Evolutionary conservation across 64 coral and sea anemone species (phyloP).

Genomic region (Hydrozoanthus tunicans): DNA sequence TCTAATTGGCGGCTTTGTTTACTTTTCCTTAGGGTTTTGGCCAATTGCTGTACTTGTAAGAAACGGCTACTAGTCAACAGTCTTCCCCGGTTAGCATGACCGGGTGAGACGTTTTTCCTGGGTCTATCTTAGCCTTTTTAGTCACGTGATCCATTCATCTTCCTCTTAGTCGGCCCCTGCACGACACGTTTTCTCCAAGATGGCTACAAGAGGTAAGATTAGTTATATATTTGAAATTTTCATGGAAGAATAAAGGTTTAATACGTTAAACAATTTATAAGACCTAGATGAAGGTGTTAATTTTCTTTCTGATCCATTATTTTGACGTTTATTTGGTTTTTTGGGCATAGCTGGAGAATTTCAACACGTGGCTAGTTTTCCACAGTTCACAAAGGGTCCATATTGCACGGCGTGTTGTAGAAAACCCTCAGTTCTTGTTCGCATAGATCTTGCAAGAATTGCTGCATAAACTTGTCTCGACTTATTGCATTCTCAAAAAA

Average conservation of each 20-base stretch:
- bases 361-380: slow-evolving; percentile 31
- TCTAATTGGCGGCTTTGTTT: slow-evolving; percentile 45
- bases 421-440: not conserved
- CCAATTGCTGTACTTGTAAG: slow-evolving; percentile 42
- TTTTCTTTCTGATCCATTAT: not conserved
- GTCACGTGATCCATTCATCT: slow-evolving; percentile 46
- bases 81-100: not conserved
- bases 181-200: slow-evolving; percentile 49
- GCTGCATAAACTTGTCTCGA: not conserved
- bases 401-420: not conserved
- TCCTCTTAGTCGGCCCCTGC: slow-evolving; percentile 36
- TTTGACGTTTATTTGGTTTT: not conserved
- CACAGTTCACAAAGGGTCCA: not conserved
- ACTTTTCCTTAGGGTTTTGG: not conserved
- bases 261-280: not conserved
- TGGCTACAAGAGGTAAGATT: slow-evolving; percentile 48
- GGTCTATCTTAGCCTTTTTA: no score
- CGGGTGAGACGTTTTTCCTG: no score
- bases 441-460: not conserved
- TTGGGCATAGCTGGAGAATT: slow-evolving; percentile 2
- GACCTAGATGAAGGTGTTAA: not conserved
- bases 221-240: slow-evolving; percentile 10
- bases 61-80: not conserved
- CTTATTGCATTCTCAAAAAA: no score
- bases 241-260: not conserved